Percentiles rank a stretch among this genome's conserved stretches.
These are phyloP conservation scores for Glossophaga mutica DNA, from an alignment of 2,797 vertebrate genomes.

Conservation along the genomic window DNA sequence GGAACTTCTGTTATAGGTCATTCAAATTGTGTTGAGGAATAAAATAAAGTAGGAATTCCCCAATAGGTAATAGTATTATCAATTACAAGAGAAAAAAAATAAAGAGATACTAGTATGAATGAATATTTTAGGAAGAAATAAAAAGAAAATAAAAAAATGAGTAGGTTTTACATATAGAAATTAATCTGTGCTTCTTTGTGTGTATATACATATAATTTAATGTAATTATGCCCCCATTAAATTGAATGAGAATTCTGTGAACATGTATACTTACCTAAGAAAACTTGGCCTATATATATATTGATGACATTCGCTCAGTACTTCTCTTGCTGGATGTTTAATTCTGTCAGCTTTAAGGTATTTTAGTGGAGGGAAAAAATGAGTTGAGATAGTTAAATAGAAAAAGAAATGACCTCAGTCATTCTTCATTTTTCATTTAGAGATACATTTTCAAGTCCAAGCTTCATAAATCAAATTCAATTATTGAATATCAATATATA, in stretches of 20 bases:
- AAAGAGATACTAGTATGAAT: neutral
- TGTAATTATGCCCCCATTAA: neutral
- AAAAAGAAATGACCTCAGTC: neutral
- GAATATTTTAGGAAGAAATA: neutral
- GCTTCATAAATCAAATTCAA: neutral
- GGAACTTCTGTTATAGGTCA: neutral
- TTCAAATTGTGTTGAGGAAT: neutral
- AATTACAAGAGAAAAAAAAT: neutral
- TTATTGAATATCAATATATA: neutral
- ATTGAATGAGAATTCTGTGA: neutral
- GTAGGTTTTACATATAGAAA: neutral
- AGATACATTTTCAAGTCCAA: neutral
- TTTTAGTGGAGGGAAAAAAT: constrained; percentile 33
- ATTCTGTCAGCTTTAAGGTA: constrained; percentile 1
- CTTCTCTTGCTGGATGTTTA: constrained; percentile 34
- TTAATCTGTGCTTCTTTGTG: neutral
- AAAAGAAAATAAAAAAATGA: neutral
- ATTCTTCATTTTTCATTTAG: constrained; percentile 17
- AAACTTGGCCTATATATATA: neutral
- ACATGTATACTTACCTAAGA: neutral
- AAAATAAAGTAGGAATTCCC: neutral
- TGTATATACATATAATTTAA: neutral
- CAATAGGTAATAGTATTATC: neutral
- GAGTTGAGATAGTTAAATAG: neutral
- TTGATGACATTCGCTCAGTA: neutral